Percentiles rank a stretch among this genome's conserved stretches.
Conservation (phyloP, 2,113 vertebrate species). For the Zosterops hypoxanthus region DNA sequence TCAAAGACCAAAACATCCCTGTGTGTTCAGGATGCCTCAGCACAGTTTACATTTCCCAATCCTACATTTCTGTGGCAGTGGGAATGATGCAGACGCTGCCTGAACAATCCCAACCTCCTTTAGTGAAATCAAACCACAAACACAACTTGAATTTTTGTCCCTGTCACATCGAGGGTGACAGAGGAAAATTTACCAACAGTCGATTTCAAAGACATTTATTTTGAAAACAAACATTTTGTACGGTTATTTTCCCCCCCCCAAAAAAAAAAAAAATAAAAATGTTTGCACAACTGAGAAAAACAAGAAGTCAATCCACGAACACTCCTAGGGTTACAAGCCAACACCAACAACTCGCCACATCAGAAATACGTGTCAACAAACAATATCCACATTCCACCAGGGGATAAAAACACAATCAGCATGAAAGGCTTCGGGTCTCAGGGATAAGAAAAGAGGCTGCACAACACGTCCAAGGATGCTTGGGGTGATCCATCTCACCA, state of each 20-base stretch:
- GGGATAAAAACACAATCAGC: not conserved
- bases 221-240: not conserved
- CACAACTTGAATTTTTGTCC: not conserved
- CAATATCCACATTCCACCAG: not conserved
- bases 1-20: not conserved
- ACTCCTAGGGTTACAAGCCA: not conserved
- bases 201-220: not conserved
- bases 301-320: not conserved
- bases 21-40: not conserved
- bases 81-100: accelerated
- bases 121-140: not conserved
- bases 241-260: not conserved
- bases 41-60: not conserved
- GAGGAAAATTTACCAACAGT: not conserved
- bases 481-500: not conserved
- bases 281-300: not conserved
- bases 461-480: not conserved
- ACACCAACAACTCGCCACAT: not conserved
- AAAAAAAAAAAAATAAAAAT: not conserved
- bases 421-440: not conserved
- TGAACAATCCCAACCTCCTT: not conserved
- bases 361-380: slow-evolving; percentile 1
- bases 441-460: not conserved
- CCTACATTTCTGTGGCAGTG: not conserved
- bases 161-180: not conserved